Evolutionary conservation across 1,140 invertebrate species (phyloP).

Genomic region (Camponotus pennsylvanicus): DNA sequence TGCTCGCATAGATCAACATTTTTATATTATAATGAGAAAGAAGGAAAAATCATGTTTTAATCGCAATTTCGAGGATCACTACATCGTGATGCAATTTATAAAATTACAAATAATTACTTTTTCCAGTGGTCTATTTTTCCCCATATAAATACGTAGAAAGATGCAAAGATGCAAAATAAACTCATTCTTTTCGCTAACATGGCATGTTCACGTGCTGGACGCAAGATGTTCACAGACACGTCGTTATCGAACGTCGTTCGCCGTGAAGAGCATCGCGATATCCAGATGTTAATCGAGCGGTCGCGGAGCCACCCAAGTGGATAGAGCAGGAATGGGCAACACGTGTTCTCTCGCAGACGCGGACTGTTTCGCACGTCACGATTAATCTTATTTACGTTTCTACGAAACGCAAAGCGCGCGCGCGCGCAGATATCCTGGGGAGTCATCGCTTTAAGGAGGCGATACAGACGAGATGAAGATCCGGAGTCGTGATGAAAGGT

Average conservation of each 20-base stretch:
- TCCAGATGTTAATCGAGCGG: conserved; percentile 59
- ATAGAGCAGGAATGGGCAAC: conserved; percentile 60
- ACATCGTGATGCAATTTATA: background rate
- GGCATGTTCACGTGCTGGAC: background rate
- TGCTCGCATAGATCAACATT: too few species aligned
- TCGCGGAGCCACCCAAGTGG: conserved; percentile 65
- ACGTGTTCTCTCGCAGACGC: conserved; percentile 61
- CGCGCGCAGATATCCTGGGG: background rate
- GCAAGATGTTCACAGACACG: conserved; percentile 15
- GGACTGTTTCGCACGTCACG: conserved; percentile 63
- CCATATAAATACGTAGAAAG: background rate
- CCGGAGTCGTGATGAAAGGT: conserved; percentile 24
- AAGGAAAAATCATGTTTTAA: too few species aligned
- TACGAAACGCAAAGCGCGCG: conserved; percentile 59
- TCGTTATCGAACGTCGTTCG: conserved; percentile 37
- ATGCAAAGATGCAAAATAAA: background rate
- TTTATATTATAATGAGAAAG: too few species aligned
- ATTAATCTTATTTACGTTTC: conserved; percentile 71
- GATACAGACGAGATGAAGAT: conserved; percentile 24
- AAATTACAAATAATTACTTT: background rate
- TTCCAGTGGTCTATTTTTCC: background rate
- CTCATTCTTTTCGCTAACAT: background rate
- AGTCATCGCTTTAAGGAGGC: conserved; percentile 43
- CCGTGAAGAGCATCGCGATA: conserved; percentile 46
- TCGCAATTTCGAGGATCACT: too few species aligned